Base-by-base conservation (phyloP, 2,113 vertebrate genomes). In the Thalassoma bifasciatum region DNA sequence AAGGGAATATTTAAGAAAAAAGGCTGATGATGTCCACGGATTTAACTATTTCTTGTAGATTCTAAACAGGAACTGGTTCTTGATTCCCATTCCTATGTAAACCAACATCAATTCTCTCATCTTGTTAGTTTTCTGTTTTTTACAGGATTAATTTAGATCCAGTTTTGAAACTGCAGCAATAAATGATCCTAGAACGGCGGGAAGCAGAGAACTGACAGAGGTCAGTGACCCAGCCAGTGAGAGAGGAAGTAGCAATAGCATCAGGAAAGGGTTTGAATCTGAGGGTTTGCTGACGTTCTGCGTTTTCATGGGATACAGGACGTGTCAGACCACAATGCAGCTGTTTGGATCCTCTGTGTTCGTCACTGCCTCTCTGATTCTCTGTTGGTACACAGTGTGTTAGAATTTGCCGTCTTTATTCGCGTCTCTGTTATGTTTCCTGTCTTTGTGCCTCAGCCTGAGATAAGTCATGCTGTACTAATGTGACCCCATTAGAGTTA, bases 251-350 rank as follows among this genome's bases (percentile, higher is more conserved):
- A 19, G 12, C 44, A n/a, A 10, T 17, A 76, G n/a, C 47, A 47
- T 66, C 70, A 66, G 78, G 67, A 75, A 79, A 57, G 30, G 17
- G 70, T 65, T 74, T 34, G 30, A 44, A 65, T 21, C 26, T 21
- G 19, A 63, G 52, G 58, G 52, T 66, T 71, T 62, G 75, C 81
- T 86, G 87, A 84, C 34, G 6, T 84, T 3, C 19, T 11, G 34
- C 24, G 23, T 59, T 83, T 82, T 72, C 24, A 70, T 14, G 76
- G 71, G 23, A 47, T 42, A 24, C 82, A 86, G 85, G 86, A 89
- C 88, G 80, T 83, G 80, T 34, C 65, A 11, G 52, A 5, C n/a
- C 24, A 8, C 44, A 12, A 42, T 24, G 52, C 60, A 3, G 40
- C 54, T 46, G 63, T 74, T 66, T 72, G 63, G 34, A 61, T 59